Conservation (phyloP, 2,113 vertebrate genomes). For the Semnornis frantzii region DNA sequence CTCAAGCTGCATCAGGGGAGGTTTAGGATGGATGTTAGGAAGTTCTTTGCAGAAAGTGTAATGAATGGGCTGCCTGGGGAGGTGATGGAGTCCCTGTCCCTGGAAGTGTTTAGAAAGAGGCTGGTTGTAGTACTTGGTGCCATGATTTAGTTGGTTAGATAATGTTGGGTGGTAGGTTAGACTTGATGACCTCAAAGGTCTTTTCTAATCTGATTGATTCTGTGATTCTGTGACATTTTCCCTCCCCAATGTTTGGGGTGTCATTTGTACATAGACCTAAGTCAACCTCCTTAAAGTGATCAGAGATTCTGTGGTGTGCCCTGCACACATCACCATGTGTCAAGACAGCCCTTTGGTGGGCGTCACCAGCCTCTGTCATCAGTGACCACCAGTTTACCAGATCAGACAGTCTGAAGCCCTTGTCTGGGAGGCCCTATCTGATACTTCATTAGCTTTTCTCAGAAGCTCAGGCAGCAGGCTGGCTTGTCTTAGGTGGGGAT, state of each 20-base stretch:
- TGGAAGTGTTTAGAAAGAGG: too few relatives aligned
- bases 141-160: too few relatives aligned
- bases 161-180: too few relatives aligned
- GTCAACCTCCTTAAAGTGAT: not conserved
- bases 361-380: not conserved
- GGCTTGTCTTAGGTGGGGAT: not conserved
- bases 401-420: not conserved
- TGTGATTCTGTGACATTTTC: not conserved
- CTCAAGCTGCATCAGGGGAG: too few relatives aligned
- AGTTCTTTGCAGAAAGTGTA: too few relatives aligned
- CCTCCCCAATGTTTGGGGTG: fast-evolving
- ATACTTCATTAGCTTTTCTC: not conserved
- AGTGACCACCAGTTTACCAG: not conserved
- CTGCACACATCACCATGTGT: fast-evolving
- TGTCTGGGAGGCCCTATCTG: not conserved
- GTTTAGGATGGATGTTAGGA: too few relatives aligned
- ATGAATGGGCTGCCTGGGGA: too few relatives aligned
- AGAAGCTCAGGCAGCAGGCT: not conserved
- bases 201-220: too few relatives aligned
- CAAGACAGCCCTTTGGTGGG: not conserved
- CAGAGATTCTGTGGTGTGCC: not conserved
- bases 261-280: not conserved
- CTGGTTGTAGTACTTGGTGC: too few relatives aligned
- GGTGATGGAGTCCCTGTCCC: too few relatives aligned
- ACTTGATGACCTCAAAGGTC: too few relatives aligned